Percentiles rank a stretch among this genome's conserved stretches.
phyloP scores from a whole-genome alignment of 2,113 vertebrate species.

The Vanacampus margaritifer region DNA sequence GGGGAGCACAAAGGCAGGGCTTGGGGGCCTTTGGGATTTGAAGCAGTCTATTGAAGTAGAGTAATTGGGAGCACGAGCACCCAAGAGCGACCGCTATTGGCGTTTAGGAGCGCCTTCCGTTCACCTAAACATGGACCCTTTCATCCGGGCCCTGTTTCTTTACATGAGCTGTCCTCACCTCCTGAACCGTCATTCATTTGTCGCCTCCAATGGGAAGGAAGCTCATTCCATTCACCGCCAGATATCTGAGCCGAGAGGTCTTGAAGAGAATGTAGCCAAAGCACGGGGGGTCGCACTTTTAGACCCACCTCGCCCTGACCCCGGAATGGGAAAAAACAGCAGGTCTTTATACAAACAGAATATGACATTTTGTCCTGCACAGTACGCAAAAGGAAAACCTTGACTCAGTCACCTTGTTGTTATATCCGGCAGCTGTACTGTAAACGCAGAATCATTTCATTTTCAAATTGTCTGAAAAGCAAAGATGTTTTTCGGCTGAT shows the following conservation, averaged over 20 bases:
- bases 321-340: conserved; percentile 30
- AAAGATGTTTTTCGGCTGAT: conserved; percentile 41
- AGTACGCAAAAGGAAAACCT: conserved; percentile 34
- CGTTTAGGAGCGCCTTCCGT: conserved; percentile 3
- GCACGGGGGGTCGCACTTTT: conserved; percentile 11
- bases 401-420: conserved; percentile 38
- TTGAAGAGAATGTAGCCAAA: conserved; percentile 12
- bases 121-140: conserved; percentile 27
- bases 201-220: conserved; percentile 42
- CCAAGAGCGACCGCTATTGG: conserved; percentile 57
- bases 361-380: conserved; percentile 48
- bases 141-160: conserved; percentile 37
- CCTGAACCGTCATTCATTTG: conserved; percentile 35
- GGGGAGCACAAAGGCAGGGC: conserved; percentile 41
- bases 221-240: conserved; percentile 41
- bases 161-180: conserved; percentile 55
- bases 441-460: conserved; percentile 46
- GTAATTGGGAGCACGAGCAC: conserved; percentile 71
- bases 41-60: conserved; percentile 63
- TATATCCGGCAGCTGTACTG: conserved; percentile 16
- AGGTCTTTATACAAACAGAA: conserved; percentile 49
- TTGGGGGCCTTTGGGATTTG: conserved; percentile 43
- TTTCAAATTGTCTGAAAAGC: conserved; percentile 43
- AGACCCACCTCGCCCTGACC: conserved; percentile 17
- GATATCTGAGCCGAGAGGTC: conserved; percentile 10